phyloP scores from a whole-genome alignment of 2,888 invertebrate species.

The Amphiduros pacificus region DNA sequence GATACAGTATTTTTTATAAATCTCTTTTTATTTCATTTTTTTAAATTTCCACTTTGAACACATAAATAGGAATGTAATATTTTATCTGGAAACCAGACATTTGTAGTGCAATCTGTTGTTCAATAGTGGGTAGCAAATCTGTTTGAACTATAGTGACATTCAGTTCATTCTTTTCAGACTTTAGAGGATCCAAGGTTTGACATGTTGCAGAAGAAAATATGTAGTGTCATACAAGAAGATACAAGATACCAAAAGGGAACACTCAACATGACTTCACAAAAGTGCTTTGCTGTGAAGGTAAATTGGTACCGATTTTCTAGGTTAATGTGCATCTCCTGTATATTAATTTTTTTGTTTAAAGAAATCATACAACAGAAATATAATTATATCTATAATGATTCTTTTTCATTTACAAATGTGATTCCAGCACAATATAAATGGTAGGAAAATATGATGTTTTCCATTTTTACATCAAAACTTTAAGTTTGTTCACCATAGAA shows the following conservation, averaged over 20 bases:
- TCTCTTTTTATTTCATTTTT: too few relatives aligned
- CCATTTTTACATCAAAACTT: too few relatives aligned
- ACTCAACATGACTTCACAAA: conserved; percentile 66
- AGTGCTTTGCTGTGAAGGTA: conserved; percentile 76
- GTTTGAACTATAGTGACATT: too few relatives aligned
- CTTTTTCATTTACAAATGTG: background rate
- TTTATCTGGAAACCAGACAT: too few relatives aligned
- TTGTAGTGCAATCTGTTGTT: too few relatives aligned
- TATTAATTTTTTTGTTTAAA: background rate
- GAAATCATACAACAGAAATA: background rate
- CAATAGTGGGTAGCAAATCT: too few relatives aligned
- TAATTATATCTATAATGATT: background rate
- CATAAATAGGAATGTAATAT: too few relatives aligned
- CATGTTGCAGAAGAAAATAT: conserved; percentile 63
- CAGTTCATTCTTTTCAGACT: conserved; percentile 52
- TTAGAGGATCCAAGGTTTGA: conserved; percentile 61
- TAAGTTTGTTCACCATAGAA: too few relatives aligned
- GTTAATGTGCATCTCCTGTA: background rate
- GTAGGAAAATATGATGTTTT: conserved; percentile 28
- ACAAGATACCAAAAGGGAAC: conserved; percentile 64
- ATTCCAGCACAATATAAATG: conserved; percentile 50
- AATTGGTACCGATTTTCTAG: conserved; percentile 4
- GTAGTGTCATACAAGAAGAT: conserved; percentile 65
- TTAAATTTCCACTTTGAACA: too few relatives aligned
- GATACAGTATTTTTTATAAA: too few relatives aligned